Evolutionary conservation across 2,888 invertebrate species (phyloP).

Genomic region (Drosophila leonis): DNA sequence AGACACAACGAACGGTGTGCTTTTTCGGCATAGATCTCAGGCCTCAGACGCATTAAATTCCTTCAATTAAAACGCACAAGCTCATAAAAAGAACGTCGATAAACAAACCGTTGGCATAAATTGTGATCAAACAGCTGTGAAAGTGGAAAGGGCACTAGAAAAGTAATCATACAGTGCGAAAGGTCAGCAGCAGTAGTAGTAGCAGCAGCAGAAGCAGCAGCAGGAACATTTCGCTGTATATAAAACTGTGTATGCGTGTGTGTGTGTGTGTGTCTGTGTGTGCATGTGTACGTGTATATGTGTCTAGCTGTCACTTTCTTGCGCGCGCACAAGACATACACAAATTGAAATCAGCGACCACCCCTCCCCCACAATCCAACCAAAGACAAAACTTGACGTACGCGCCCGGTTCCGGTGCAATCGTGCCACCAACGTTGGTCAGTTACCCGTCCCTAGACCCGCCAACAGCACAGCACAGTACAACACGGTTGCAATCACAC

Average conservation of each 20-base stretch:
- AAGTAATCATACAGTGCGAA: constrained; percentile 82
- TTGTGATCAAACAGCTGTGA: constrained; percentile 64
- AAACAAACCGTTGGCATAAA: constrained; percentile 20
- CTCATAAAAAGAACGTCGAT: constrained; percentile 29
- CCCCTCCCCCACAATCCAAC: constrained; percentile 27
- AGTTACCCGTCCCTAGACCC: constrained; percentile 43
- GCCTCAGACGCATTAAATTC: constrained; percentile 45
- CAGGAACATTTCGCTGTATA: constrained; percentile 61
- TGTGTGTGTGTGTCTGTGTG: constrained; percentile 28
- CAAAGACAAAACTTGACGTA: constrained; percentile 62
- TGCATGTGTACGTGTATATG: constrained; percentile 42
- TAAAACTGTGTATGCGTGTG: constrained; percentile 37
- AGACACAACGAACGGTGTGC: constrained; percentile 59
- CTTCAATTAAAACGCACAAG: constrained; percentile 44
- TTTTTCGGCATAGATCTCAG: constrained; percentile 57
- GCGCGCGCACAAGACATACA: constrained; percentile 75
- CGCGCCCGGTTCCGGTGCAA: constrained; percentile 79
- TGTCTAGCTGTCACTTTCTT: constrained; percentile 81
- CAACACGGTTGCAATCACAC: constrained; percentile 53
- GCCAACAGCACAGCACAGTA: constrained; percentile 19
- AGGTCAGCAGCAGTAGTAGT: constrained; percentile 75
- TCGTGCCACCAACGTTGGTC: constrained; percentile 40
- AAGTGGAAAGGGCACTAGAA: constrained; percentile 63
- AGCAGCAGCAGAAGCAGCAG: constrained; percentile 65
- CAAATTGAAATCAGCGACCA: constrained; percentile 68